Conservation (phyloP, 2,797 vertebrate species). For the Austrolebias charrua region DNA sequence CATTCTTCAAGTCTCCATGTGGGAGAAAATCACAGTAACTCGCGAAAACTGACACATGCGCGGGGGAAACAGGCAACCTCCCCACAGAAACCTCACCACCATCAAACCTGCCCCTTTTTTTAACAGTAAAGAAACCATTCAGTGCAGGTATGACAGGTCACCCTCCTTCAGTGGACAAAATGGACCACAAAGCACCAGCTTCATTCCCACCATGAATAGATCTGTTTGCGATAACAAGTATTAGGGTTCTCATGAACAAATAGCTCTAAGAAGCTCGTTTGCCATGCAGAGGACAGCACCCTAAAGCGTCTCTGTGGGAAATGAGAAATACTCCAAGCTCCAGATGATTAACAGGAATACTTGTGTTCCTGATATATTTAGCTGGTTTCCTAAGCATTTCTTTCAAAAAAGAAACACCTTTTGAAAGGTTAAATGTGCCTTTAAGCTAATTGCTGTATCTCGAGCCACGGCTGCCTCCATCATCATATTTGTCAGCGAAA, state of each 20-base stretch:
- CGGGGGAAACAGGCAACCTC: too few species aligned
- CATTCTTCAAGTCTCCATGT: too few species aligned
- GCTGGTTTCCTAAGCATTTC: constrained; percentile 10
- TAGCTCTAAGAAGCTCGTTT: constrained; percentile 7
- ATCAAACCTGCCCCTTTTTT: too few species aligned
- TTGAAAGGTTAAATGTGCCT: constrained; percentile 43
- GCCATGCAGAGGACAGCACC: constrained; percentile 14
- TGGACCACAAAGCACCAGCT: not conserved
- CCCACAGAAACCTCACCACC: too few species aligned
- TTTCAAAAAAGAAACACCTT: constrained; percentile 16
- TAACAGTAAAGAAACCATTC: not conserved
- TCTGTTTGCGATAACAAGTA: constrained; percentile 31
- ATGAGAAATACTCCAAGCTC: constrained; percentile 18
- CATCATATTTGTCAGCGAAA: constrained; percentile 30
- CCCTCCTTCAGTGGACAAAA: not conserved
- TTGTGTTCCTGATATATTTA: constrained; percentile 10
- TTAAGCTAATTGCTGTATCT: constrained; percentile 32
- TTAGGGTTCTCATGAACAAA: constrained; percentile 43
- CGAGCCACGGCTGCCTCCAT: constrained; percentile 3
- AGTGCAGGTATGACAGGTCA: not conserved
- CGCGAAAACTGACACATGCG: too few species aligned
- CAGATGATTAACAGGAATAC: constrained; percentile 21
- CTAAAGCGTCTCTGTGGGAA: constrained; percentile 22
- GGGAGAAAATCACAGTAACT: too few species aligned
- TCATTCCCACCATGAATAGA: constrained; percentile 7